Evolutionary conservation across 2,113 vertebrate species (phyloP), one percentile per base, ranked within the genome.

Genomic region (Corythaixoides concolor): DNA sequence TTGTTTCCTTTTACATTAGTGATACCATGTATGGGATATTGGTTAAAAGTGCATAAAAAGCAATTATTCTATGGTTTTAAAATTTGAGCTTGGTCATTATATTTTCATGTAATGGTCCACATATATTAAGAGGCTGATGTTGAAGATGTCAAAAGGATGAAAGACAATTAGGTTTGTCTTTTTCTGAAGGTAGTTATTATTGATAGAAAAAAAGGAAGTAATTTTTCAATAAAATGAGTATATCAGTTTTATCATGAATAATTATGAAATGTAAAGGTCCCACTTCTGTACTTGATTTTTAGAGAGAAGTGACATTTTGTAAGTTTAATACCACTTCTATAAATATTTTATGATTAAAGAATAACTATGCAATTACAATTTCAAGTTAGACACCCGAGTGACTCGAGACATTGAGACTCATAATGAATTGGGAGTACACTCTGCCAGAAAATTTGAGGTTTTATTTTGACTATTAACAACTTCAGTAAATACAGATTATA

Each of bases 181-280:
- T 47, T 67, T 93, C n/a, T 78, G 19, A 68, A 68, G 17, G 21
- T 62, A 28, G 14, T 45, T 93, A 50, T 33, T 85, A 21, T 13
- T 70, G 15, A 68, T 60, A 68, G 62, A 78, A 93, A 76, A 85
- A 37, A 11, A 73, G 73, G 33, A 89, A 85, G 66, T n/a, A 2
- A 45, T 83, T 89, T 94, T 86, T 68, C 43, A 58, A 62, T 70
- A 78, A 63, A 91, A 90, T 82, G 11, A 73, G 17, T 79, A 53
- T 59, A 68, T 52, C 35, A 27, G 26, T 64, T 81, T 56, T 76
- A 89, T 69, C 86, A 82, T 62, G 8, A 81, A 81, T 77, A 91
- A 74, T 63, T 67, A 32, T 27, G 20, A 9, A 77, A 73, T 73
- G 26, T 35, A 28, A 58, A 15, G 5, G 43, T 68, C 66, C 3